Base-by-base conservation (phyloP, 2,113 vertebrate species). In the Rhea pennata region DNA sequence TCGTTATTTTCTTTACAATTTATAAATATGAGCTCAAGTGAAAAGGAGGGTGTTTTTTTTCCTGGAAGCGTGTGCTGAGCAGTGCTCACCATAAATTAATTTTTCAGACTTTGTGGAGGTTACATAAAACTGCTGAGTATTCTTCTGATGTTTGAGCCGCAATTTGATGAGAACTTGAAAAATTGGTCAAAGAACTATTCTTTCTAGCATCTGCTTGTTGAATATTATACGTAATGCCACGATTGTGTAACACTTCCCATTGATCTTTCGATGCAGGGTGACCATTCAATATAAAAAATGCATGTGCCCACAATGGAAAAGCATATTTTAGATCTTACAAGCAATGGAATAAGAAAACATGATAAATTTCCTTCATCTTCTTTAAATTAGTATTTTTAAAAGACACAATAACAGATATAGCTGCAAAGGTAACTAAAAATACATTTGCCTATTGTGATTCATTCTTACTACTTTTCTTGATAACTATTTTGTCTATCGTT, bases 201-300 rank as follows among this genome's bases (percentile, higher is more conserved):
- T 72, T 91, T n/a, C 85, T 56, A 95, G 78, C 92, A 93, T 95
- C 96, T 96, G 94, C 84, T 94, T 91, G 87, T 91, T 95, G 96
- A 96, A 95, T 91, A 67, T 36, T 81, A 67, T 51, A 36, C 93
- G 89, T 90, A 93, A 95, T 58, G 91, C 94, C 95, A 95, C 59
- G 91, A 91, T 40, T 93, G 96, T 94, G 83, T 70, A 95, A 89
- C 48, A 56, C n/a, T 90, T 73, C 44, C 81, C 92, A 96, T 93
- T 95, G 94, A 95, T 96, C 91, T 95, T 27, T 27, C 71, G 54
- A 95, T 96, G 92, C 94, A 94, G 93, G 88, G 94, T 93, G 91
- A 96, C 92, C 91, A 89, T 81, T 95, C 92, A 96, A 95, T 82
- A 92, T 91, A 94, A 94, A 96, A 94, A 95, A 92, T 92, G 89